Percentiles rank a stretch among this genome's conserved stretches.
phyloP scores from a whole-genome alignment of 2,888 invertebrate species.

The Helobdella robusta region DNA sequence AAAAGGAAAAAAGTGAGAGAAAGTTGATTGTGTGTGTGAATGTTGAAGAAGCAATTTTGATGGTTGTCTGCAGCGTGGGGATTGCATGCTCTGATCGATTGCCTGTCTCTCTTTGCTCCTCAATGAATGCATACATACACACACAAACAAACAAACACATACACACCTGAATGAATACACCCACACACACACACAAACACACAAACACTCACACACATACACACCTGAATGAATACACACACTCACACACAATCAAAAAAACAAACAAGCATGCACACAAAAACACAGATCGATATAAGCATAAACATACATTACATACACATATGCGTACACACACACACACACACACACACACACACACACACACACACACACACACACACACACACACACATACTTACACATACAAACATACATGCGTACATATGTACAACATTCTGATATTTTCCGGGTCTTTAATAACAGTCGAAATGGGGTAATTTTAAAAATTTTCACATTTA shows the following conservation, averaged over 20 bases:
- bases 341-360: constrained; percentile 1
- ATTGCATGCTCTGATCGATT: background rate
- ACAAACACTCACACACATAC: too few species aligned
- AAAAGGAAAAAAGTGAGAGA: background rate
- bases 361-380: background rate
- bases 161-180: too few species aligned
- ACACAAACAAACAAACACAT: too few species aligned
- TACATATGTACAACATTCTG: background rate
- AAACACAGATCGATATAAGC: background rate
- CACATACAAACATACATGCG: background rate
- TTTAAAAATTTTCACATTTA: too few species aligned
- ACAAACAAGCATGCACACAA: too few species aligned
- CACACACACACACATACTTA: background rate
- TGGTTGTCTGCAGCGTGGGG: background rate
- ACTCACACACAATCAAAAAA: too few species aligned
- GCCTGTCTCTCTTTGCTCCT: background rate
- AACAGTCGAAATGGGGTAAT: too few species aligned
- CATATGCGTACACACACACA: background rate
- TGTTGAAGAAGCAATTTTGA: background rate
- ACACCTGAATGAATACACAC: too few species aligned
- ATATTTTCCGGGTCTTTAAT: too few species aligned
- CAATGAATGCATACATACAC: background rate
- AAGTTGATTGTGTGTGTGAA: background rate
- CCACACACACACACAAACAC: too few species aligned
- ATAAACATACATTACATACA: background rate